A percentile compares a stretch with the other conserved stretches of the same genome.
These are phyloP conservation scores for Urophycis tenuis DNA, from an alignment of 2,797 vertebrate genomes.

Conservation along the genomic window DNA sequence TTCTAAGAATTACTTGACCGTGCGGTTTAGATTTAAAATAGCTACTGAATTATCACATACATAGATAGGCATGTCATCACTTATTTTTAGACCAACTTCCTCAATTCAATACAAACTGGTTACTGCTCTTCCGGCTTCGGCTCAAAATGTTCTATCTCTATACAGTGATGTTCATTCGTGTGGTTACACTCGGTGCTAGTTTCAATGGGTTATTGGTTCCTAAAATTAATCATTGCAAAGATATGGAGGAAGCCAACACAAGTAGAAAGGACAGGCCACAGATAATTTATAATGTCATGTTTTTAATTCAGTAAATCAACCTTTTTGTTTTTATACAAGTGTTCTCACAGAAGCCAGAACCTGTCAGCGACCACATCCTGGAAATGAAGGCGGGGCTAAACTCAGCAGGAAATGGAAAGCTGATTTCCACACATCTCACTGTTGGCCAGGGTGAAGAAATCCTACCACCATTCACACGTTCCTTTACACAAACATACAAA, in stretches of 20 bases:
- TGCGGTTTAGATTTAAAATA: no score
- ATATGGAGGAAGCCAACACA: neutral
- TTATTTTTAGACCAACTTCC: no score
- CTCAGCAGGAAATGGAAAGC: conserved; percentile 30
- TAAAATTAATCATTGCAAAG: neutral
- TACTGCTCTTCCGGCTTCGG: no score
- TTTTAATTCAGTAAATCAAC: conserved; percentile 34
- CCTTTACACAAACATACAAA: conserved; percentile 30
- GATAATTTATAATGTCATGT: neutral
- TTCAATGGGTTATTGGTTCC: neutral
- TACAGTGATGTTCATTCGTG: no score
- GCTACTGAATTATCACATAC: neutral
- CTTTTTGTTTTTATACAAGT: conserved; percentile 34
- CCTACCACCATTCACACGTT: conserved; percentile 11
- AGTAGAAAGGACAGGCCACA: neutral
- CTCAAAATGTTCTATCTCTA: no score
- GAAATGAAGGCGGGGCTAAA: conserved; percentile 3
- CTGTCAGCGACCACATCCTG: conserved; percentile 7
- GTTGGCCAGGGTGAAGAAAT: conserved; percentile 21
- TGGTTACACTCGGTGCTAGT: no score
- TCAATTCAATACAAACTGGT: no score
- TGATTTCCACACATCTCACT: neutral
- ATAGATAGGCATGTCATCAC: no score
- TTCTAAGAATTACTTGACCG: neutral
- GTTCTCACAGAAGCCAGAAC: conserved; percentile 19